Evolutionary conservation across 2,797 vertebrate species (phyloP).

Genomic region (Apogon talboti): DNA sequence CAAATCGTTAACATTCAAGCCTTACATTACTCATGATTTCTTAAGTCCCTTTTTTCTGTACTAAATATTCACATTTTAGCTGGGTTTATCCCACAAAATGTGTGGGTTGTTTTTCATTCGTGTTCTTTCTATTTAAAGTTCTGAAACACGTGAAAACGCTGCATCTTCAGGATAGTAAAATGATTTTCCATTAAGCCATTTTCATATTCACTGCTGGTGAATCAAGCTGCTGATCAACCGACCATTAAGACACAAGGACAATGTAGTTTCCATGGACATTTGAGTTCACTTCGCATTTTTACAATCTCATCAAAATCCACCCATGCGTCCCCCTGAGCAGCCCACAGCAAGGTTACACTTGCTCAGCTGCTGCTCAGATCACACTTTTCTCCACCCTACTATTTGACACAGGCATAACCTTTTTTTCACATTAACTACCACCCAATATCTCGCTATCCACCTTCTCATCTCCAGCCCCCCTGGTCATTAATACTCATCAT

Average conservation of each 20-base stretch:
- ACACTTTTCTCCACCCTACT: constrained; percentile 4
- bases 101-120: constrained; percentile 17
- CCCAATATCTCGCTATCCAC: constrained; percentile 2
- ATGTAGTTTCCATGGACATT: constrained; percentile 32
- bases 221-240: constrained; percentile 22
- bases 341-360: constrained; percentile 55
- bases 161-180: constrained; percentile 11
- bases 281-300: constrained; percentile 52
- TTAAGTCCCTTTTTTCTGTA: neutral
- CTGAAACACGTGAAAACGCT: neutral
- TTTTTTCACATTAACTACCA: neutral
- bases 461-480: constrained; percentile 17
- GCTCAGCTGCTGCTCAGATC: constrained; percentile 15
- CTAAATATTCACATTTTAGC: neutral
- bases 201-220: constrained; percentile 23
- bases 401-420: constrained; percentile 15
- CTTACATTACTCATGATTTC: too few relatives aligned
- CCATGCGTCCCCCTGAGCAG: constrained; percentile 16
- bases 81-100: neutral
- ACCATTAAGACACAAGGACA: constrained; percentile 51
- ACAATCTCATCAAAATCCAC: constrained; percentile 50
- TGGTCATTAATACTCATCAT: constrained; percentile 28
- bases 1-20: too few relatives aligned
- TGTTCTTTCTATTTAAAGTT: constrained; percentile 4
- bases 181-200: constrained; percentile 28